These are phyloP conservation scores for Brachypterus glaber DNA, from an alignment of 2,888 invertebrate genomes.

Conservation along the genomic window DNA sequence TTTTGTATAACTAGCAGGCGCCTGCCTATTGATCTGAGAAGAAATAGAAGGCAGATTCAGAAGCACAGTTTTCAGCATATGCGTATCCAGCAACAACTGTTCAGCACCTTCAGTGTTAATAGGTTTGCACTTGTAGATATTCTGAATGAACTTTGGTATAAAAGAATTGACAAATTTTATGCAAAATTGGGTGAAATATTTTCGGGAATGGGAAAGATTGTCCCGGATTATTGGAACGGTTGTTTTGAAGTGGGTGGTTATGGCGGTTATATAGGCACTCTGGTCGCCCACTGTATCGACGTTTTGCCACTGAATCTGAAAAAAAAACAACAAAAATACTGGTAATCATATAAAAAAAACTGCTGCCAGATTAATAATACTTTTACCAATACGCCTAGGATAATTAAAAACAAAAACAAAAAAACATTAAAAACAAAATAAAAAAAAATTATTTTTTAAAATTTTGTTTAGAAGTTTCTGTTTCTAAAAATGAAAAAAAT, in stretches of 20 bases:
- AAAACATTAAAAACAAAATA: too few relatives aligned
- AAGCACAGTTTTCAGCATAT: conserved; percentile 87
- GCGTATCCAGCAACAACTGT: conserved; percentile 85
- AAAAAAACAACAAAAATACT: conserved; percentile 9
- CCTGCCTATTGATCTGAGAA: conserved; percentile 77
- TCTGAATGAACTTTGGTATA: conserved; percentile 88
- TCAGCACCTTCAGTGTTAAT: conserved; percentile 88
- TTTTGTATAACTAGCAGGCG: conserved; percentile 79
- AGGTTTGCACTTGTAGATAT: conserved; percentile 84
- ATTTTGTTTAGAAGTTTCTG: too few relatives aligned
- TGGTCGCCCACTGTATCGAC: conserved; percentile 95
- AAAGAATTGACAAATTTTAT: conserved; percentile 92
- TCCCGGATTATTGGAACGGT: conserved; percentile 84
- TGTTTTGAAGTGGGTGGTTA: conserved; percentile 76
- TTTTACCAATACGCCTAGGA: too few relatives aligned
- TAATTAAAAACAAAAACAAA: too few relatives aligned
- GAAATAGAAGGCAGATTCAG: conserved; percentile 91
- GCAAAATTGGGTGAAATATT: conserved; percentile 97
- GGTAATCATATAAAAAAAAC: background rate
- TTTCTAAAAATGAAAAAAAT: too few relatives aligned
- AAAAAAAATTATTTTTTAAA: too few relatives aligned
- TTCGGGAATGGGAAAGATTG: conserved; percentile 80
- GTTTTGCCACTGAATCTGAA: conserved; percentile 79
- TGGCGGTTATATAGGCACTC: conserved; percentile 86
- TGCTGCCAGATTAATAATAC: too few relatives aligned